Base-by-base conservation (phyloP, 2,113 vertebrate species). In the Vidua chalybeata region DNA sequence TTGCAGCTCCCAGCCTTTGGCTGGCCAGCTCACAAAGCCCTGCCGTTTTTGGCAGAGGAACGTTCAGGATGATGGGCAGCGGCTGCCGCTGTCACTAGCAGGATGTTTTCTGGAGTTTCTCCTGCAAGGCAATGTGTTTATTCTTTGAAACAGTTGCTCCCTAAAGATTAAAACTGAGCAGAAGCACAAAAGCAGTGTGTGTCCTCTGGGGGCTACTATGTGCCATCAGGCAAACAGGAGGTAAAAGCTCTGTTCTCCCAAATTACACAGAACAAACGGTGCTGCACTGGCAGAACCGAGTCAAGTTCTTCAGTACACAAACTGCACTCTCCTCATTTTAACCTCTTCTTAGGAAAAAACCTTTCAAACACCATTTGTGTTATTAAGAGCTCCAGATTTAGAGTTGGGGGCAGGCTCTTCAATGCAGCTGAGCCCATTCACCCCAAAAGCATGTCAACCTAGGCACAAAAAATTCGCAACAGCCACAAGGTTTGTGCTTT, bases 81-180 rank as follows among this genome's bases (percentile, higher is more conserved):
- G 58, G 63, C 95, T 95, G 87, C 66, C 19, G 4, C 90, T 95
- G 95, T 89, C 94, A 83, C 84, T 31, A 80, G 64, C 88, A 74
- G 89, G 67, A 94, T 66, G 89, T 86, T 94, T 89, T 52, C 80
- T 48, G 6, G 77, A 94, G 84, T 24, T 94, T 86, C 94, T 94
- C 35, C 88, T 41, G 19, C 45, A 37, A 93, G 71, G 80, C 59
- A 82, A 76, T 24, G 77, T 87, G 89, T 89, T 94, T 93, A 37
- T 85, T 90, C 78, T 81, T 89, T 23, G 35, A 84, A 96, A 92
- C 93, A 96, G 87, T 95, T 93, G 95, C 67, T 97, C 91, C 83
- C 85, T 84, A 28, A 87, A 93, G 95, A 96, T 89, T 83, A 93
- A 87, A 95, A 79, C 45, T 5, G 5, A 74, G n/a, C 41, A 41